phyloP scores from a whole-genome alignment of 2,888 invertebrate genomes.

The Epistrophe eligans region DNA sequence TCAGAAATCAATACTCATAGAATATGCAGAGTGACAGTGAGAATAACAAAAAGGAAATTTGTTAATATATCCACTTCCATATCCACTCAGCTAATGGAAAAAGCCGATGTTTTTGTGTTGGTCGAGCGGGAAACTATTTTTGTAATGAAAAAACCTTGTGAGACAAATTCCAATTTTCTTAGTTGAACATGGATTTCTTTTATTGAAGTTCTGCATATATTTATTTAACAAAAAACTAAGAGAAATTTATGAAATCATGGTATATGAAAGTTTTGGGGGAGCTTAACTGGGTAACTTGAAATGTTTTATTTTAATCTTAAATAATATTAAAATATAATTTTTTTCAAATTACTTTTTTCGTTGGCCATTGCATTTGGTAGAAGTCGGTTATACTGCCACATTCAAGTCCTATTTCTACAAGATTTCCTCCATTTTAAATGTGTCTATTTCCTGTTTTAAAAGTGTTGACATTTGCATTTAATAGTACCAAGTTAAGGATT shows the following conservation, averaged over 20 bases:
- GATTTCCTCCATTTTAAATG: no score
- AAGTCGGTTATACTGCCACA: no score
- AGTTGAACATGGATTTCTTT: neutral
- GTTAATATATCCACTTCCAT: constrained; percentile 36
- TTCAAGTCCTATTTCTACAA: no score
- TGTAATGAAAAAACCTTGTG: constrained; percentile 1
- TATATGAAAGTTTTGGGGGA: neutral
- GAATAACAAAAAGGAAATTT: constrained; percentile 31
- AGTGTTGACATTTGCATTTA: no score
- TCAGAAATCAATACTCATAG: constrained; percentile 43
- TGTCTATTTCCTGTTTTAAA: no score
- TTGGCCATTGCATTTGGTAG: no score
- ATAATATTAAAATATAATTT: no score
- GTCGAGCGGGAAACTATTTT: constrained; percentile 32
- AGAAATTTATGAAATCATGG: constrained; percentile 1
- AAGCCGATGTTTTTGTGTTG: neutral
- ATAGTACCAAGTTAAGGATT: no score
- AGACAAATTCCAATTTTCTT: constrained; percentile 11
- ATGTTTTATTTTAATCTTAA: no score
- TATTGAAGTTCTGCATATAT: neutral
- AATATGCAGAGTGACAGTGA: constrained; percentile 42
- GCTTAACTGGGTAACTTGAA: no score
- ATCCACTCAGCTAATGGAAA: constrained; percentile 27
- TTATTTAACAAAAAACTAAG: neutral
- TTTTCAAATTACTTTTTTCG: no score